Evolutionary conservation across 2,888 invertebrate genomes (phyloP).

Genomic region (Melikaiella ostensackeni): DNA sequence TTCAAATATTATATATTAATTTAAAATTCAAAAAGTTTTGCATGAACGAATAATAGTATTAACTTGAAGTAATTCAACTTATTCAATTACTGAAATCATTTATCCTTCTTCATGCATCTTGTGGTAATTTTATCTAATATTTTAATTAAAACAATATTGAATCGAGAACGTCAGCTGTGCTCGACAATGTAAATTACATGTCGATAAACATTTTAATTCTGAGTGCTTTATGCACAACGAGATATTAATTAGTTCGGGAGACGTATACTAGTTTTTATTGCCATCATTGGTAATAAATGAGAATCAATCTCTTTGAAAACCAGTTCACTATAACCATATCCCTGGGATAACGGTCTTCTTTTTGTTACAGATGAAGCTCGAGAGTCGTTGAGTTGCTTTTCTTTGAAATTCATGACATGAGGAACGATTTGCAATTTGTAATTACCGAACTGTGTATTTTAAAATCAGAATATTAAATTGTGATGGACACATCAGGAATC

Average conservation of each 20-base stretch:
- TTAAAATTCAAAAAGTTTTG: neutral
- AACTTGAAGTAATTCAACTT: neutral
- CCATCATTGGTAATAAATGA: conserved; percentile 41
- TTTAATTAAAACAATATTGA: neutral
- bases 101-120: neutral
- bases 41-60: too few species aligned
- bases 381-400: conserved; percentile 29
- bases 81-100: neutral
- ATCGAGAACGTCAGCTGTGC: neutral
- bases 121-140: neutral
- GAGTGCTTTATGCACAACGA: conserved; percentile 3
- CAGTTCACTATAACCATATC: conserved; percentile 26
- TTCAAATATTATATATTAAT: neutral
- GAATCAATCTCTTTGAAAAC: conserved; percentile 27
- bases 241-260: conserved; percentile 25
- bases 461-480: too few species aligned
- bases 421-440: neutral
- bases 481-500: too few species aligned
- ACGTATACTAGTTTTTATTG: conserved; percentile 28
- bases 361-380: conserved; percentile 38
- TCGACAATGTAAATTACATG: neutral
- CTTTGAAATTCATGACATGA: neutral
- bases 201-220: conserved; percentile 17
- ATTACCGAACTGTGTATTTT: neutral
- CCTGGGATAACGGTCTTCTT: neutral